Base-by-base conservation (phyloP, 2,888 invertebrate genomes). In the Mythimna pallens region DNA sequence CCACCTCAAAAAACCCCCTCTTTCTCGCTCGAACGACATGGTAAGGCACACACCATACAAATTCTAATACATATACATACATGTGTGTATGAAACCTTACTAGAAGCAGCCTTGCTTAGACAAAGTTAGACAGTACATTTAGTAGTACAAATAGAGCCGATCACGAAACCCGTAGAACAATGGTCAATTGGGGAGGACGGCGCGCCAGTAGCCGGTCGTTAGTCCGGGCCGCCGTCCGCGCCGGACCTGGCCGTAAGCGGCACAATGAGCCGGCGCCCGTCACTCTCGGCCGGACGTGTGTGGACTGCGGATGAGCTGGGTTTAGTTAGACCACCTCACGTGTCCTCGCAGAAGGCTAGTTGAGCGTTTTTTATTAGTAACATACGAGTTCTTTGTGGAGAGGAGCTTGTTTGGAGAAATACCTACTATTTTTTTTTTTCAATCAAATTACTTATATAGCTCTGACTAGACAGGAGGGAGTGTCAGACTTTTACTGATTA, bases 121-220 rank as follows among this genome's bases (percentile, higher is more conserved):
- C 66, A 65, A 61, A 62, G 52, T 69, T 70, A 30, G 82, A 36
- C 57, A 68, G 50, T 61, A 62, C 54, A 66, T 81, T 78, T 65
- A 75, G 54, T 50, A 62, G 59, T 54, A 67, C 69, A 73, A 70
- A 67, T 68, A 81, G 55, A 57, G 65, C 66, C 62, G 59, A 65
- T 82, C 40, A 58, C 58, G n/a, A 59, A 63, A 70, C 69, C 65
- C 54, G 36, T 59, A 62, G 70, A 82, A 81, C 79, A 81, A 80
- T 82, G 82, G 78, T 82, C 82, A 73, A 73, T 82, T 70, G 82
- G 55, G 52, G 73, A 62, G 82, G 25, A 54, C 40, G 82, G 55
- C 50, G 55, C 71, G 78, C 62, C 65, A 47, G 80, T 43, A 57
- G 73, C 61, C 70, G 73, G 79, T 73, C 80, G 82, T 80, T 80